phyloP scores from a whole-genome alignment of 2,888 invertebrate genomes.

The Eupithecia insigniata region DNA sequence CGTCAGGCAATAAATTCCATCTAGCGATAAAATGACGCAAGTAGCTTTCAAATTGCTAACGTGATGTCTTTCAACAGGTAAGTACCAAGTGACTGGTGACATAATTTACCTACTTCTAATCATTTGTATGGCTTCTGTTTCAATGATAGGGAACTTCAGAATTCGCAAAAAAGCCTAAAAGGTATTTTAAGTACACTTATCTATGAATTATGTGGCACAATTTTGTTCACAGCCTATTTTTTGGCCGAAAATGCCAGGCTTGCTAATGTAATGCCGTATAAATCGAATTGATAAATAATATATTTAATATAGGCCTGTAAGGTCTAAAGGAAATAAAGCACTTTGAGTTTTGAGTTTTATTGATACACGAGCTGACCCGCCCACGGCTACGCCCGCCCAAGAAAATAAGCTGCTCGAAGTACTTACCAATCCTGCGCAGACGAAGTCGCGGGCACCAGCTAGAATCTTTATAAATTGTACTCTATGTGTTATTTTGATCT shows the following conservation, averaged over 20 bases:
- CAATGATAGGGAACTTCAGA: neutral
- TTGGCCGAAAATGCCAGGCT: neutral
- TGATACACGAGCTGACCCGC: no score
- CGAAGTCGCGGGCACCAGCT: no score
- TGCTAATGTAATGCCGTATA: neutral
- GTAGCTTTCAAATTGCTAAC: slow-evolving; percentile 4
- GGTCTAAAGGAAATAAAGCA: no score
- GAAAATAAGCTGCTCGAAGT: no score
- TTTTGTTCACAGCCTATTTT: no score
- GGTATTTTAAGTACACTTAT: neutral
- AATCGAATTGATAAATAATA: neutral
- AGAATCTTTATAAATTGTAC: no score
- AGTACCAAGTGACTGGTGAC: neutral
- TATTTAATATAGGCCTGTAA: no score
- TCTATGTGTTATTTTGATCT: no score
- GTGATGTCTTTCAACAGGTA: slow-evolving; percentile 1
- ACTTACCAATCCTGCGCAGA: no score
- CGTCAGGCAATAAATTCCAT: slow-evolving; percentile 9
- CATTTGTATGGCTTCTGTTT: neutral
- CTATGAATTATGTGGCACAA: no score
- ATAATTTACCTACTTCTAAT: neutral
- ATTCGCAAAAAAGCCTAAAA: neutral
- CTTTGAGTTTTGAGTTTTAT: no score
- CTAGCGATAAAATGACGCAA: slow-evolving; percentile 3
- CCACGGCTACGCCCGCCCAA: no score